Base-by-base conservation (phyloP, 2,113 vertebrate genomes). In the Psilopogon haemacephalus region DNA sequence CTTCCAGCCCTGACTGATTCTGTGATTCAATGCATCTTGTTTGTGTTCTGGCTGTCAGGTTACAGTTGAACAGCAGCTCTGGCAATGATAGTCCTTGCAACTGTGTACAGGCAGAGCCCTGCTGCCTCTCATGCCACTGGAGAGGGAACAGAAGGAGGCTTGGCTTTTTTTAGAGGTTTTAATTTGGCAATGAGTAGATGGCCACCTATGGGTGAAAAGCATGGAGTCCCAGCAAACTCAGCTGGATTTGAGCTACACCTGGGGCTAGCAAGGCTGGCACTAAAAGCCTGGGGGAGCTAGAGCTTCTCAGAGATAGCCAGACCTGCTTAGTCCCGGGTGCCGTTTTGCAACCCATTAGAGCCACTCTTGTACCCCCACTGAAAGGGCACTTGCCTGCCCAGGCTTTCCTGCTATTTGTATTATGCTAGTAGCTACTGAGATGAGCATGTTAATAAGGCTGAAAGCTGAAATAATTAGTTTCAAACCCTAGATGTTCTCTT, bases 11-110 rank as follows among this genome's bases (percentile, higher is more conserved):
- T n/a, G n/a, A n/a, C n/a, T n/a, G n/a, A n/a, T n/a, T n/a, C n/a
- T n/a, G n/a, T n/a, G n/a, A n/a, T n/a, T n/a, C n/a, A n/a, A 2
- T 1, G 21, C 3, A 2, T 26, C 16, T 50, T 19, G 6, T 32
- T 37, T 17, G 13, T 27, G 5, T 15, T 46, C 32, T 70, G 69
- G 40, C 32, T 40, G 8, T 8, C 26, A 26, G 40, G 33, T 32
- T 18, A 38, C 38, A 30, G 50, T 38, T 32, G 14, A 42, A 13
- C 8, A 62, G 40, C 33, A 32, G 6, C 0, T 5, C 17, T 37
- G 11, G 27, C n/a, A 30, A 11, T 12, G 60, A 8, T 2, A 21
- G 12, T 28, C 37, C 21, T 72, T 4, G 2, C 28, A 55, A 5
- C 46, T 15, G 18, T 11, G 21, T 14, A 3, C 42, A 15, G 28